Base-by-base conservation (phyloP, 2,888 invertebrate genomes). In the Netelia virgata region DNA sequence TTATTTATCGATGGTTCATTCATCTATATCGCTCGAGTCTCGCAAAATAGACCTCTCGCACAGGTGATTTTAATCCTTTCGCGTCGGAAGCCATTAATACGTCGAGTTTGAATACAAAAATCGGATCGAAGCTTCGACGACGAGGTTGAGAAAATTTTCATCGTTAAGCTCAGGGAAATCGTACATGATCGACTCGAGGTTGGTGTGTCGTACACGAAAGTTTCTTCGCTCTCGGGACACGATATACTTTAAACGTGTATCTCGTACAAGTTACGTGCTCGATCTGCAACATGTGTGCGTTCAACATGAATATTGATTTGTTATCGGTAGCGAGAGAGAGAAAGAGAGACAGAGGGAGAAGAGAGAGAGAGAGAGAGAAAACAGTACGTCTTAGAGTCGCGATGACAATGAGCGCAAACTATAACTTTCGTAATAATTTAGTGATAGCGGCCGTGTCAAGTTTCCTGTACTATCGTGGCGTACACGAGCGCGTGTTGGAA, bases 401-500 rank as follows among this genome's bases (percentile, higher is more conserved):
- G 57, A 73, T 59, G 57, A 57, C 57, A 57, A 43, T 73, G 73
- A 23, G 36, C 36, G 36, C 36, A 36, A 36, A 36, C 36, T 36
- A 36, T 36, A 81, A 84, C 76, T 84, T 84, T 69, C 20, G 61
- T 68, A 57, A 77, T 77, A 84, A 81, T 73, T 84, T 77, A 53
- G 57, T 63, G 81, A 81, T 73, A 81, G 59, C 55, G 72, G 36
- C 20, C 16, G 55, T 50, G 64, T 70, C 59, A 72, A 80, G 59
- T 75, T 75, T 50, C 47, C 53, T 36, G 36, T 36, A 47, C 53
- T 74, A 23, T 70, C n/a, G 18, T 55, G 18, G 20, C 10, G 20
- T 55, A 63, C 66, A 57, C 61, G 47, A 18, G 57, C 57, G 68
- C 50, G 28, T 70, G n/a, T 41, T 59, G 57, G 47, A 70, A 70